A percentile compares a stretch with the other conserved stretches of the same genome.
Conservation (phyloP, 2,888 invertebrate genomes). For the Acrobasis suavella region DNA sequence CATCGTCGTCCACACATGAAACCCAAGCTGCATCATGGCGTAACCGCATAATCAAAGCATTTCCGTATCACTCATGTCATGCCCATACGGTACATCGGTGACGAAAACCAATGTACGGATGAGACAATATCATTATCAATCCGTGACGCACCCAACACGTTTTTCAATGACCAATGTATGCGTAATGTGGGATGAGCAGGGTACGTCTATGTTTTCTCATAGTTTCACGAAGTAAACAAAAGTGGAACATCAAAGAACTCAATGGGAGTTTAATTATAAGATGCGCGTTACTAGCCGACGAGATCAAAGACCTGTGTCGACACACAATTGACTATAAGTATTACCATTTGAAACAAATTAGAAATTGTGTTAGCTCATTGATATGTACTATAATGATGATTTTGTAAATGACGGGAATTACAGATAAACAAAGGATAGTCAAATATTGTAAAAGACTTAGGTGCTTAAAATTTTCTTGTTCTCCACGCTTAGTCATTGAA, state of each 20-base stretch:
- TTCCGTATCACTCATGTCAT: slow-evolving; percentile 60
- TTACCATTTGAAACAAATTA: slow-evolving; percentile 8
- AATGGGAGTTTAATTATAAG: slow-evolving; percentile 67
- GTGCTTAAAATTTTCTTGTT: background rate
- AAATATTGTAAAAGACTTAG: background rate
- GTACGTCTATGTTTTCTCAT: slow-evolving; percentile 45
- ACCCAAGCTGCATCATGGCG: slow-evolving; percentile 40
- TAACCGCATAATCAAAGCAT: slow-evolving; percentile 51
- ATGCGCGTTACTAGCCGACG: slow-evolving; percentile 52
- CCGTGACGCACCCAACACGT: slow-evolving; percentile 29
- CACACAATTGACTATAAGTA: slow-evolving; percentile 14
- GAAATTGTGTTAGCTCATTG: background rate
- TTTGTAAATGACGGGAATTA: background rate
- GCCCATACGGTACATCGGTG: slow-evolving; percentile 42
- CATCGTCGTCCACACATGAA: slow-evolving; percentile 35
- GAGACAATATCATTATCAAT: slow-evolving; percentile 37
- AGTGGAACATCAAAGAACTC: slow-evolving; percentile 54
- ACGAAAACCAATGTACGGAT: slow-evolving; percentile 40
- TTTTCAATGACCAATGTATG: slow-evolving; percentile 15
- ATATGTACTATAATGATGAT: background rate
- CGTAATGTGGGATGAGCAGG: slow-evolving; percentile 26
- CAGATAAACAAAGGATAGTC: background rate
- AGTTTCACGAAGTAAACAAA: slow-evolving; percentile 55
- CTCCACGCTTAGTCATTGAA: slow-evolving; percentile 14
- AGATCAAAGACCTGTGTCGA: slow-evolving; percentile 21